Evolutionary conservation across 2,888 invertebrate species (phyloP).

Genomic region (Notodonta ziczac): DNA sequence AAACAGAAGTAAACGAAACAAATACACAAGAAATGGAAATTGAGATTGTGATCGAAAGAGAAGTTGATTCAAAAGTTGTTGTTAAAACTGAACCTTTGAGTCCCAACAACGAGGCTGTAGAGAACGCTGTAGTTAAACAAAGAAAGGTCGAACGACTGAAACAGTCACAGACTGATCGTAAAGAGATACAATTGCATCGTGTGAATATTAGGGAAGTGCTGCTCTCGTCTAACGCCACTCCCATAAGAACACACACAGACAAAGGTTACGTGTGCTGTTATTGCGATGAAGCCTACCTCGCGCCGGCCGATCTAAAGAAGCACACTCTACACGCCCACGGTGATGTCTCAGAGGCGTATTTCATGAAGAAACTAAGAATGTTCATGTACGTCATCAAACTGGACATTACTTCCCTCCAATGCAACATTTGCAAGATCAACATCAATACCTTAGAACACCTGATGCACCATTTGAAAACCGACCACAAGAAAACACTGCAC

Average conservation of each 20-base stretch:
- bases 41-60: neutral
- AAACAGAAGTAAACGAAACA: constrained; percentile 8
- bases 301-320: constrained; percentile 51
- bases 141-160: neutral
- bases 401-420: constrained; percentile 45
- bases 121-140: neutral
- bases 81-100: neutral
- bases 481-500: constrained; percentile 40
- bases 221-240: constrained; percentile 59
- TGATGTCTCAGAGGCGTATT: constrained; percentile 44
- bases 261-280: constrained; percentile 58
- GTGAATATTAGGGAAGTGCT: constrained; percentile 54
- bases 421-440: constrained; percentile 39
- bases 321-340: constrained; percentile 52
- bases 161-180: constrained; percentile 1
- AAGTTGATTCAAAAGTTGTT: neutral
- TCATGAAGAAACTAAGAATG: constrained; percentile 47
- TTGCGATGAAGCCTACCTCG: constrained; percentile 48
- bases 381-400: constrained; percentile 45
- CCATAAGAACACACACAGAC: constrained; percentile 51
- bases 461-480: constrained; percentile 35
- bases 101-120: neutral
- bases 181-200: constrained; percentile 46
- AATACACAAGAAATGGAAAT: neutral
- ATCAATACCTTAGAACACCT: constrained; percentile 39